Evolutionary conservation across 1,140 invertebrate genomes (phyloP), one percentile per base, ranked within the genome.

Genomic region (Solenopsis fugax): DNA sequence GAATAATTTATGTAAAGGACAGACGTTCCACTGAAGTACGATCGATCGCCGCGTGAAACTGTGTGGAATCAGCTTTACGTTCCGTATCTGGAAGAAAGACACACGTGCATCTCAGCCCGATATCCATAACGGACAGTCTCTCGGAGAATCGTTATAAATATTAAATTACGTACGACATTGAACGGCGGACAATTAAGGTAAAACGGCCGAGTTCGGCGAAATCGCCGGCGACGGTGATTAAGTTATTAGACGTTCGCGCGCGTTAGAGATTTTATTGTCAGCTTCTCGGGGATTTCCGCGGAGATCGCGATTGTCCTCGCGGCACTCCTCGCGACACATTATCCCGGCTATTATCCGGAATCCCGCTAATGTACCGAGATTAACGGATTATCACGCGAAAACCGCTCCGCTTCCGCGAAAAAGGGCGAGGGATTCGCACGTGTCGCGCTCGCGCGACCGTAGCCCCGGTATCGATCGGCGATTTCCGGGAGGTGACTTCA

Each of bases 401-500:
- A n/a, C 0, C 41, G 60, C 18, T 48, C 62, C 50, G 45, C 16
- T 90, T 90, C 89, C 75, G 54, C 88, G 89, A 90, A 90, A 89
- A 77, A 76, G 58, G 52, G 65, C 34, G 86, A 87, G 58, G 72
- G 45, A 62, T 4, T 56, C 52, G 13, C 52, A 82, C 54, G 54
- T 76, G 58, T 69, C 48, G 10, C 76, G 41, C 34, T 71, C 62
- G 37, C 45, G 56, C 34, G 58, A 76, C 72, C 52, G 86, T 60
- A 80, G 78, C 87, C 69, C 9, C 80, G 87, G 87, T 77, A 87
- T 87, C 62, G 56, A 86, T 67, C 87, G 56, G 18, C 34, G 60
- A 65, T 80, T 85, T 86, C 69, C 45, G 41, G 69, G 64, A 85
- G 82, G 72, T 88, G 87, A 88, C 82, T 86, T 88, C 87, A 88